Conservation (phyloP, 1,140 invertebrate genomes). For the Sitobion miscanthi region DNA sequence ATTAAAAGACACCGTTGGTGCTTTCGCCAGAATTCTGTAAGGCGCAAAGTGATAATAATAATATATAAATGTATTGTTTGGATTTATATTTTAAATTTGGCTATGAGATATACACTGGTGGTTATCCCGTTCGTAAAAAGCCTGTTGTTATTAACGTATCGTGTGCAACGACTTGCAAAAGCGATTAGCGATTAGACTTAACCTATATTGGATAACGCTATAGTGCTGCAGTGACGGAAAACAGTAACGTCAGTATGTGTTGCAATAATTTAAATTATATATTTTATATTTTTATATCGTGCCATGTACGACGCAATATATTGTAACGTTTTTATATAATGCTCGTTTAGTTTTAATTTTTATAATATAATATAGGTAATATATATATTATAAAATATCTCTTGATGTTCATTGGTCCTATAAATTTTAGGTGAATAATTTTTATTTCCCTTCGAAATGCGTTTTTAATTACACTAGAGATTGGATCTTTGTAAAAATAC, state of each 20-base stretch:
- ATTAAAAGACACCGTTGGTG: neutral
- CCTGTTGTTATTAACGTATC: neutral
- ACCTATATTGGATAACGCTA: neutral
- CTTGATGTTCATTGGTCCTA: neutral
- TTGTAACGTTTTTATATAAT: neutral
- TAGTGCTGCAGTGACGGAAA: neutral
- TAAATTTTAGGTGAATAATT: neutral
- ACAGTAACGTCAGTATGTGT: neutral
- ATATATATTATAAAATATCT: neutral
- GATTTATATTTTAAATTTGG: neutral
- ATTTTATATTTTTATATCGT: neutral
- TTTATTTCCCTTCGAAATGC: neutral
- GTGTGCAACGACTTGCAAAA: neutral
- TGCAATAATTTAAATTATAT: neutral
- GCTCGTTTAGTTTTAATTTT: neutral
- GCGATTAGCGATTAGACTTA: too few species aligned
- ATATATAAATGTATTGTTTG: neutral
- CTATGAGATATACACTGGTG: neutral
- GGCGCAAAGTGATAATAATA: neutral
- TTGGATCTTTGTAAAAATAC: slow-evolving; percentile 26
- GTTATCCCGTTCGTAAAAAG: neutral
- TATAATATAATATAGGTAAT: too few species aligned
- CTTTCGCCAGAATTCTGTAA: neutral
- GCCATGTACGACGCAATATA: neutral
- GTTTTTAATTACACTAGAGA: slow-evolving; percentile 35